Base-by-base conservation (phyloP, 2,888 invertebrate genomes). In the Frankliniella intonsa region DNA sequence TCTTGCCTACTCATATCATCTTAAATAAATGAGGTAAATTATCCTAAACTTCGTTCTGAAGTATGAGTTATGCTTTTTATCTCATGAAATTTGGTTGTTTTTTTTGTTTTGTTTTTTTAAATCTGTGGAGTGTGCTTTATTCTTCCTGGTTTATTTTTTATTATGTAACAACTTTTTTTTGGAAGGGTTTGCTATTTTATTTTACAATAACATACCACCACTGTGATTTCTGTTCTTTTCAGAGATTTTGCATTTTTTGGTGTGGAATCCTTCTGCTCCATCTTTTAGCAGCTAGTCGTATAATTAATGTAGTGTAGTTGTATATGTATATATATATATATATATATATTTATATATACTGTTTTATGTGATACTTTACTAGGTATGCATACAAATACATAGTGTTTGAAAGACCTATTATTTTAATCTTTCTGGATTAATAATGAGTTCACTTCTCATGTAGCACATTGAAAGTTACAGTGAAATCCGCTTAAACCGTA, bases 341-440 rank as follows among this genome's bases (percentile, higher is more conserved):
- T 8, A n/a, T 14, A 62, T 62, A 17, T 17, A 19, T 19, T 17
- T 7, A 62, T 62, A 19, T 12, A 62, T 62, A 62, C n/a, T 12
- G 55, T 62, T 62, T 62, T 17, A 76, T 76, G 69, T 76, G 69
- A 76, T 76, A 76, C 69, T 76, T 25, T 76, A 11, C 17, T 62
- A 62, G n/a, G 25, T 76, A 76, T 76, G 25, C 25, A 22, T 76
- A 76, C 69, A 76, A 62, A 62, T 38, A 38, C 38, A 38, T 38
- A 38, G 38, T 38, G 38, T 38, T 38, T 38, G 38, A 38, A 38
- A 38, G 38, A 38, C 38, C 38, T 38, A 38, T 38, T 38, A 38
- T 38, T 3, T 38, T 38, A 38, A 2, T 38, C 38, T 38, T 38
- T 38, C 38, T 38, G 38, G 38, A 38, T 38, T 38, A 3, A 3